A percentile compares a stretch with the other conserved stretches of the same genome.
Conservation (phyloP, 2,113 vertebrate genomes). For the Actenoides hombroni region DNA sequence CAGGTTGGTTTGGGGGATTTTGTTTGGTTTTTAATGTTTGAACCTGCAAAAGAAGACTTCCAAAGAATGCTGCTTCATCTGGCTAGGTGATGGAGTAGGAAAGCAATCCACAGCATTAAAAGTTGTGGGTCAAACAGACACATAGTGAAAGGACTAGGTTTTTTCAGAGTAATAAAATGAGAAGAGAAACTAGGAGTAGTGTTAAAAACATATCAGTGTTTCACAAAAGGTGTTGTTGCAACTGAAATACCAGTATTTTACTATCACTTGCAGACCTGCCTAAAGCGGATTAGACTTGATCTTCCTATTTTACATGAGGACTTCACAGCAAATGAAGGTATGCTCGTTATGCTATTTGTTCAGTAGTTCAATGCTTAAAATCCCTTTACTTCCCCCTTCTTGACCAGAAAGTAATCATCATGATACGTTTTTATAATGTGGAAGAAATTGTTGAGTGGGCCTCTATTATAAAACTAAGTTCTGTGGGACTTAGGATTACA, state of each 20-base stretch:
- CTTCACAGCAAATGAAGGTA: slow-evolving; percentile 77
- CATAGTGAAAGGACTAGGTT: neutral
- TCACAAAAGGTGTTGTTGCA: neutral
- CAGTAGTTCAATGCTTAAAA: neutral
- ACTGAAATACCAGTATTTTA: neutral
- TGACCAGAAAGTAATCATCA: neutral
- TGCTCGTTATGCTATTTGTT: neutral
- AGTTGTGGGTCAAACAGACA: neutral
- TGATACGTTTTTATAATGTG: fast-evolving
- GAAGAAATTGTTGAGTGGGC: neutral
- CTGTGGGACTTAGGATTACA: neutral
- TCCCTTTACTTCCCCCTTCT: neutral
- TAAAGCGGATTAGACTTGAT: slow-evolving; percentile 94
- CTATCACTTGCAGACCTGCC: slow-evolving; percentile 83
- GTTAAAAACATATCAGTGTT: neutral
- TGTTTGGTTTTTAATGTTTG: neutral
- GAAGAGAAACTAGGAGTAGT: neutral
- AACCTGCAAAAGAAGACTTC: neutral
- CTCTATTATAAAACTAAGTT: neutral
- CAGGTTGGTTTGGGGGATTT: neutral
- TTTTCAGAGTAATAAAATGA: neutral
- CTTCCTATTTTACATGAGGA: slow-evolving; percentile 90
- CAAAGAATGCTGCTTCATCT: neutral
- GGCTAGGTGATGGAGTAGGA: neutral
- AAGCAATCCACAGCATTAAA: neutral